Percentiles rank a stretch among this genome's conserved stretches.
Evolutionary conservation across 1,140 invertebrate genomes (phyloP).

Genomic region (Ostrea edulis): DNA sequence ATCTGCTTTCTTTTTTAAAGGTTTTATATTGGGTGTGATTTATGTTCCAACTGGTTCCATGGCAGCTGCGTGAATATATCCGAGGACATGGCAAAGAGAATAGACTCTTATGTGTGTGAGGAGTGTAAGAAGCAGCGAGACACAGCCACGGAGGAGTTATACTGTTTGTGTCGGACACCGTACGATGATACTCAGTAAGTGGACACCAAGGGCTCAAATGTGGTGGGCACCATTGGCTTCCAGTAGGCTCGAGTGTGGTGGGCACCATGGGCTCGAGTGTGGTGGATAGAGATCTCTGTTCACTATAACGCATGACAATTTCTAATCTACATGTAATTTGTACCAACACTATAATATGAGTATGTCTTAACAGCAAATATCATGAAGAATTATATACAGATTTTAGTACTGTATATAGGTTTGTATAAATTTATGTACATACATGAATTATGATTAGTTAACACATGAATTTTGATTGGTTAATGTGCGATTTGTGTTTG

Average conservation of each 20-base stretch:
- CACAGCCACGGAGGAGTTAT: constrained; percentile 89
- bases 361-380: too few relatives aligned
- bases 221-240: too few relatives aligned
- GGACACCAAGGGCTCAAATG: not conserved
- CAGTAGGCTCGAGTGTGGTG: too few relatives aligned
- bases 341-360: too few relatives aligned
- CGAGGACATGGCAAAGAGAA: constrained; percentile 94
- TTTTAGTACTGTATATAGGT: too few relatives aligned
- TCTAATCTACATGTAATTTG: too few relatives aligned
- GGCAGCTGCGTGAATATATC: constrained; percentile 97
- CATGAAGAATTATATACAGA: too few relatives aligned
- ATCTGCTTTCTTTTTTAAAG: constrained; percentile 79
- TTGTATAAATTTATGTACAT: too few relatives aligned
- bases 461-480: not conserved
- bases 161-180: constrained; percentile 96
- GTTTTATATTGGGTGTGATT: constrained; percentile 99
- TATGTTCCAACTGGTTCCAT: constrained; percentile 99
- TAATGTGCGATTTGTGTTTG: constrained; percentile 29
- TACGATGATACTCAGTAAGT: constrained; percentile 98
- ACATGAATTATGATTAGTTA: too few relatives aligned
- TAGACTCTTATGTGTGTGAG: constrained; percentile 97
- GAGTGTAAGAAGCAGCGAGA: constrained; percentile 90
- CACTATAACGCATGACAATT: too few relatives aligned
- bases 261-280: too few relatives aligned
- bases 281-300: too few relatives aligned